Percentiles rank a stretch among this genome's conserved stretches.
phyloP scores from a whole-genome alignment of 2,888 invertebrate species.

The Eumacrocentrus americanus region DNA sequence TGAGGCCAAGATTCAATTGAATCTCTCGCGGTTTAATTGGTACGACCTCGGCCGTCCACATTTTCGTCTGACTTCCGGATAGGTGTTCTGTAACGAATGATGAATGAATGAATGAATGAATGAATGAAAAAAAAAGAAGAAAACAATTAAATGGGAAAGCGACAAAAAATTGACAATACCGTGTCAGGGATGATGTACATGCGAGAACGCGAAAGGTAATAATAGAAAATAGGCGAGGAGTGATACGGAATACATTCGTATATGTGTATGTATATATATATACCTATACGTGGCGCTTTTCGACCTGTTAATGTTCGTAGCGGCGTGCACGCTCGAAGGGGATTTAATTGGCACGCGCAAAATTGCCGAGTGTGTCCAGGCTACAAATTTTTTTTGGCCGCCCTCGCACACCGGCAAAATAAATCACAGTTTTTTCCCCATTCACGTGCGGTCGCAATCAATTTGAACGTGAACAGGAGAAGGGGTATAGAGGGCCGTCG shows the following conservation, averaged over 20 bases:
- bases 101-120: neutral
- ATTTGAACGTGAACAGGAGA: conserved; percentile 21
- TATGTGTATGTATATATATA: conserved; percentile 2
- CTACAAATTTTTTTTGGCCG: conserved; percentile 27
- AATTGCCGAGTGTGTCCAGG: conserved; percentile 43
- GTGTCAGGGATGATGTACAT: neutral
- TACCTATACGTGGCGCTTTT: conserved; percentile 28
- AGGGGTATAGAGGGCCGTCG: neutral
- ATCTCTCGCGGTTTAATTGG: neutral
- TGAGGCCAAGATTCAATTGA: neutral
- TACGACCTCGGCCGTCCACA: neutral
- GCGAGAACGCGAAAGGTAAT: conserved; percentile 14
- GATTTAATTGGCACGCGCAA: conserved; percentile 51
- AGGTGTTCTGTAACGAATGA: neutral
- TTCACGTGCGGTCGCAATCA: conserved; percentile 30
- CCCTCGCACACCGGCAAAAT: conserved; percentile 28
- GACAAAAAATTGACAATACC: conserved; percentile 19
- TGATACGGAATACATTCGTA: no score
- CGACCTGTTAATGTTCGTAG: conserved; percentile 40
- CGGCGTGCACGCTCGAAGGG: conserved; percentile 39
- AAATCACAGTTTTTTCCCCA: conserved; percentile 30
- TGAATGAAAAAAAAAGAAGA: neutral
- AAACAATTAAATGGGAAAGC: conserved; percentile 1
- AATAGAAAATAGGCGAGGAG: conserved; percentile 29
- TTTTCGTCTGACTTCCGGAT: neutral